These are phyloP conservation scores for Fregetta grallaria DNA, from an alignment of 2,113 vertebrate genomes.

Conservation along the genomic window DNA sequence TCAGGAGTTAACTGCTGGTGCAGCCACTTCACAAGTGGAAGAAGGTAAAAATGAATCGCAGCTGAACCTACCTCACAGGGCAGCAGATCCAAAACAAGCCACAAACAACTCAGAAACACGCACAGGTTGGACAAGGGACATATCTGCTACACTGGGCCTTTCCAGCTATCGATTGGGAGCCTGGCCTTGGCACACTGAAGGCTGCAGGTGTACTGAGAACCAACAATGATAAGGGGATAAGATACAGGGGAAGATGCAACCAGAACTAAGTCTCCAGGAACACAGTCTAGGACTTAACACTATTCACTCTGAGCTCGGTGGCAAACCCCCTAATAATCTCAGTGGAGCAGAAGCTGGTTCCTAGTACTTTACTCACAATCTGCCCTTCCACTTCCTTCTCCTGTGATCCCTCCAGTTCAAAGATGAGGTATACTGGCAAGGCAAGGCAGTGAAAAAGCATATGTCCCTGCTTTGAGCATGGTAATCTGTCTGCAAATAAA, in stretches of 20 bases:
- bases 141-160: background rate
- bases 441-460: background rate
- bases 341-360: background rate
- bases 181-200: background rate
- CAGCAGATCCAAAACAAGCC: background rate
- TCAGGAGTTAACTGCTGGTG: background rate
- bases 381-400: background rate
- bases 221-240: background rate
- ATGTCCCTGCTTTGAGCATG: background rate
- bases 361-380: background rate
- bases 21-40: background rate
- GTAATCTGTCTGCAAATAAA: background rate
- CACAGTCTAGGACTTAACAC: background rate
- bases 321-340: background rate
- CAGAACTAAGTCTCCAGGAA: background rate
- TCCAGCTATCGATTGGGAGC: fast-evolving
- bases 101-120: background rate
- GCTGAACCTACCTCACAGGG: background rate
- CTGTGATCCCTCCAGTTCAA: background rate
- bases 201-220: background rate
- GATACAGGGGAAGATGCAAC: background rate
- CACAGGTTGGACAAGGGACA: background rate
- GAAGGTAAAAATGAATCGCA: background rate
- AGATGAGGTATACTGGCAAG: background rate
- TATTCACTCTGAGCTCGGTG: background rate